Percentiles rank a stretch among this genome's conserved stretches.
phyloP scores from a whole-genome alignment of 1,140 invertebrate species.

The Nomia melanderi region DNA sequence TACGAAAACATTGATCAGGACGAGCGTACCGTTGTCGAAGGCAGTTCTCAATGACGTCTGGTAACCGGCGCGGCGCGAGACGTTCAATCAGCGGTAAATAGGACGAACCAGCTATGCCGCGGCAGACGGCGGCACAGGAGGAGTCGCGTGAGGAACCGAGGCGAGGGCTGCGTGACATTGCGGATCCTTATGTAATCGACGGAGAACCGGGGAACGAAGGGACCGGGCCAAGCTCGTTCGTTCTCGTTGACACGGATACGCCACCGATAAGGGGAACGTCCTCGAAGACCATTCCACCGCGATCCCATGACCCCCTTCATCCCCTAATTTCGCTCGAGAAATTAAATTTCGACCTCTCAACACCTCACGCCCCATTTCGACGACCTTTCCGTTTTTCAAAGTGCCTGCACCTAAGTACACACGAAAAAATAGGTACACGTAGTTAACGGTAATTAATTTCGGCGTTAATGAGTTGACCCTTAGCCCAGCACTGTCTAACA shows the following conservation, averaged over 20 bases:
- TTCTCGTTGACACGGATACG: constrained; percentile 4
- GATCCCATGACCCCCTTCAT: neutral
- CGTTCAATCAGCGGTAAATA: constrained; percentile 49
- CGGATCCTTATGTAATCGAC: constrained; percentile 53
- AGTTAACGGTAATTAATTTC: too few species aligned
- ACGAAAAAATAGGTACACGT: too few species aligned
- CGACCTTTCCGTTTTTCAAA: too few species aligned
- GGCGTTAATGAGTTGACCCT: too few species aligned
- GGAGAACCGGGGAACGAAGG: constrained; percentile 18
- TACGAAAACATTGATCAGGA: constrained; percentile 34
- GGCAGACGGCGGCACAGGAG: constrained; percentile 21
- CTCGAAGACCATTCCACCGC: neutral
- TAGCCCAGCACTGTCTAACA: too few species aligned
- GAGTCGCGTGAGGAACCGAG: constrained; percentile 38
- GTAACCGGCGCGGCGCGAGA: constrained; percentile 28
- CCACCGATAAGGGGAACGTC: neutral
- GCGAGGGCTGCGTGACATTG: constrained; percentile 48
- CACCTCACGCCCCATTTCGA: too few species aligned
- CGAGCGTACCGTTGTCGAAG: neutral
- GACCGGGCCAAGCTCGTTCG: neutral
- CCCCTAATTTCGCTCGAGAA: neutral
- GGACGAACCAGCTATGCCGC: constrained; percentile 15
- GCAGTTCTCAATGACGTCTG: constrained; percentile 28
- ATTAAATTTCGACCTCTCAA: too few species aligned
- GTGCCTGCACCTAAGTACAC: too few species aligned